Percentiles rank a stretch among this genome's conserved stretches.
Evolutionary conservation across 2,888 invertebrate genomes (phyloP).

Genomic region (Drosophila crucigera): DNA sequence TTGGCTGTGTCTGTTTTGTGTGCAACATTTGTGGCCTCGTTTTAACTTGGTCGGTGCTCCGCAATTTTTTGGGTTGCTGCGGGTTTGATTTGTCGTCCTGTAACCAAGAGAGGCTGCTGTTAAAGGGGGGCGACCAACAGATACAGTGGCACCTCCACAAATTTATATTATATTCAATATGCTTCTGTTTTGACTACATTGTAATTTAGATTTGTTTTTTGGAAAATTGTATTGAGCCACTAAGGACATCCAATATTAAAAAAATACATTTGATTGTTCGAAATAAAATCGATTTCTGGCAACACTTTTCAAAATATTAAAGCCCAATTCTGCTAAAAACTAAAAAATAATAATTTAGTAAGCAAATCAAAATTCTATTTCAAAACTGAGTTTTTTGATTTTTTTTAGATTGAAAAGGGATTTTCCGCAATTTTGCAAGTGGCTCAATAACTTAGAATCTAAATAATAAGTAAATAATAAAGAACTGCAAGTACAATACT

Average conservation of each 20-base stretch:
- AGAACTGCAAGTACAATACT: not conserved
- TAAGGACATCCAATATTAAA: not conserved
- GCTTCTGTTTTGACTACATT: not conserved
- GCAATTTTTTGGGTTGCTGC: slow-evolving; percentile 74
- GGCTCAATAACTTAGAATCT: not conserved
- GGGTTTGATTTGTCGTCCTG: slow-evolving; percentile 61
- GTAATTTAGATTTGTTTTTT: not conserved
- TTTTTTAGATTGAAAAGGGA: not conserved
- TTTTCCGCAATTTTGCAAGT: not conserved
- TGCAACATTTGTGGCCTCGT: slow-evolving; percentile 65
- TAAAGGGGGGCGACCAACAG: not conserved
- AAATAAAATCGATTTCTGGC: not conserved
- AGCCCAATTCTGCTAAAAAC: not conserved
- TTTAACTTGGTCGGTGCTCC: slow-evolving; percentile 77
- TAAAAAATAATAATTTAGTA: not conserved
- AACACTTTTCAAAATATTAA: not conserved
- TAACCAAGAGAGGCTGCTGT: slow-evolving; percentile 21
- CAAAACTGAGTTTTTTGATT: not conserved
- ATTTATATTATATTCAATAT: not conserved
- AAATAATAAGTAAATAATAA: no score
- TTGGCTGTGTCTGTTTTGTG: slow-evolving; percentile 15
- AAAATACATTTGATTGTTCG: not conserved
- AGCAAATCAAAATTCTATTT: not conserved
- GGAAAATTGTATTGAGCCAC: not conserved
- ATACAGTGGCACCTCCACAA: not conserved